Evolutionary conservation across 1,140 invertebrate genomes (phyloP), one percentile per base, ranked within the genome.

Genomic region (Brachionus koreanus): DNA sequence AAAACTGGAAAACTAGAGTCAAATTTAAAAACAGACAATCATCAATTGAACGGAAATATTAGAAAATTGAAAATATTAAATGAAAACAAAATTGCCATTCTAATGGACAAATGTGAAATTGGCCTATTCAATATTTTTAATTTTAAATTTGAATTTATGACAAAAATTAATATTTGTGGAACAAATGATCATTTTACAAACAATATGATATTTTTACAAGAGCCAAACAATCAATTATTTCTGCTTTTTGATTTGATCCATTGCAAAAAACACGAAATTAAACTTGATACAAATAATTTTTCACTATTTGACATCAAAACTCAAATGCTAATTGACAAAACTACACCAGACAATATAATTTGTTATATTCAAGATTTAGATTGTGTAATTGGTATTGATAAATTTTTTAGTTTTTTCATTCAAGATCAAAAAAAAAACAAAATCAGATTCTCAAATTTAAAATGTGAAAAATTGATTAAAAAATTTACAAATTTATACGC

Each of bases 401-500:
- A 74, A 74, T 25, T 46, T 10, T 19, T 74, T 2, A 29, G 4
- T 7, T 46, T 19, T 23, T 74, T 74, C 4, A 25, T 12, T 19
- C 19, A 74, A 6, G 10, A 23, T 23, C 0, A 33, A 25, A 25
- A 23, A 12, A 42, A 74, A 46, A 29, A 10, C 3, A 43, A 33
- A 4, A 74, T 74, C 19, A 19, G 69, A 25, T 74, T 46, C 46
- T 43, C 33, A 12, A 74, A 46, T 46, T 4, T 9, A 19, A 74
- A 74, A 46, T 19, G 43, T 29, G 69, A 74, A 74, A 74, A 74
- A 43, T 25, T 74, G 39, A 19, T 74, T 7, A 74, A 46, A 74
- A 74, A 74, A 74, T 74, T 74, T 39, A 23, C 25, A 5, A 46
- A 46, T 39, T 46, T 74, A 16, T 74, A 46, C 23, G 16, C 39